Base-by-base conservation (phyloP, 1,140 invertebrate genomes). In the Lepidurus apus region DNA sequence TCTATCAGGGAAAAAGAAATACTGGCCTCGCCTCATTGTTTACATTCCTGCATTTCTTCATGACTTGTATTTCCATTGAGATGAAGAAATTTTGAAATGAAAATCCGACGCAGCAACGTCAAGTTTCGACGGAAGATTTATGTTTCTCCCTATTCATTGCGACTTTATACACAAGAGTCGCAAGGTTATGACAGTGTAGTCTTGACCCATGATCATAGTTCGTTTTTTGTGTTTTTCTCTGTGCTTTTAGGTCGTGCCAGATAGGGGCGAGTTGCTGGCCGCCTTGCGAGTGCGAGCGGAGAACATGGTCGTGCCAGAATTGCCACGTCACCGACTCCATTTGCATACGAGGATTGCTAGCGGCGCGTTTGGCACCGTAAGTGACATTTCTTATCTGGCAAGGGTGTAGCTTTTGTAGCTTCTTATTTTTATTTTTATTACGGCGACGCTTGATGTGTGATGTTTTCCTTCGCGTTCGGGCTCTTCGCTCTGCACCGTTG, bases 321-420 rank as follows among this genome's bases (percentile, higher is more conserved):
- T 96, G 85, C 93, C 93, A 79, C 87, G 94, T 81, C 93, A 95
- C 85, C 88, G 93, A 83, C 89, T 97, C 44, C 87, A 93, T 80
- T 95, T 95, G 90, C 88, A 96, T 78, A 93, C 94, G 73, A 95
- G 95, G 84, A 87, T 96, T 43, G 94, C 94, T 26, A 94, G 95
- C 85, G 95, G 95, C 80, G 92, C 93, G 74, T 97, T 95, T 85
- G 94, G 94, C 85, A 94, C 94, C 85, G 94, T 96, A 87, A 88
- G 87, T 86, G 84, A 77, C n/a, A 65, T 65, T 65, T 65, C 53
- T 65, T 65, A 65, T 65, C 53, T 65, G 53, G 53, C 53, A n/a
- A 21, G 53, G 53, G 53, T 65, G 53, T 65, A 65, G 53, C 53
- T 65, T 65, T 65, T 65, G 53, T 65, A 65, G 53, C 53, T 9